Percentiles rank a stretch among this genome's conserved stretches.
Conservation (phyloP, 2,888 invertebrate genomes). For the Seira ritae region DNA sequence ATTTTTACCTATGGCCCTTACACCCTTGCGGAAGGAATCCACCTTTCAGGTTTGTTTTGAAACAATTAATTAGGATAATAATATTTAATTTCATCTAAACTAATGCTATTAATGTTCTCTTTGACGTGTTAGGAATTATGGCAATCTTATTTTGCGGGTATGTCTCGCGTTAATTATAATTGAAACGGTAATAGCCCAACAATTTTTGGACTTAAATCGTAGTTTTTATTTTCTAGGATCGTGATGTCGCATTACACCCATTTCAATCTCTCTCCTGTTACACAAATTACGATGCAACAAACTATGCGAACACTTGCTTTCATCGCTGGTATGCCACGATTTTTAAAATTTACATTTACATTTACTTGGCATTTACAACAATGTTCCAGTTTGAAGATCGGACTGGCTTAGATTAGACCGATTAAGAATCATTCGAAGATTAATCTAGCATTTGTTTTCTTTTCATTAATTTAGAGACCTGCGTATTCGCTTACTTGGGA, state of each 20-base stretch:
- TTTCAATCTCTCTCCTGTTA: constrained; percentile 97
- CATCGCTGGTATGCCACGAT: constrained; percentile 84
- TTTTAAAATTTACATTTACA: no score
- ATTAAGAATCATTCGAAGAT: no score
- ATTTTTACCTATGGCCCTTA: constrained; percentile 99
- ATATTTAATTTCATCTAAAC: no score
- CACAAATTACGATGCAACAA: constrained; percentile 99
- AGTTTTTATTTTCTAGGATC: constrained; percentile 82
- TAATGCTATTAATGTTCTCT: no score
- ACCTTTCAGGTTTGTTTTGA: constrained; percentile 91
- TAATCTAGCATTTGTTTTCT: no score
- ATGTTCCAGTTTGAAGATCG: no score
- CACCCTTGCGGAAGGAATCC: constrained; percentile 97
- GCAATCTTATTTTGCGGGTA: constrained; percentile 95
- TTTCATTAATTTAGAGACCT: constrained; percentile 95
- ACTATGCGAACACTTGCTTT: constrained; percentile 98
- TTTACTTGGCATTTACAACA: no score
- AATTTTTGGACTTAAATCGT: no score
- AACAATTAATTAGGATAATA: no score
- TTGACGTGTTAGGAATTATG: constrained; percentile 96
- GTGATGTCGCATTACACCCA: constrained; percentile 99
- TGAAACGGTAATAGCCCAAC: neutral
- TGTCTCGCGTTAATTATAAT: neutral
- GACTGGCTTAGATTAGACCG: no score
- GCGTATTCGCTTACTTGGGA: constrained; percentile 98